Conservation (phyloP, 2,797 vertebrate species). For the Taenioides sp. region DNA sequence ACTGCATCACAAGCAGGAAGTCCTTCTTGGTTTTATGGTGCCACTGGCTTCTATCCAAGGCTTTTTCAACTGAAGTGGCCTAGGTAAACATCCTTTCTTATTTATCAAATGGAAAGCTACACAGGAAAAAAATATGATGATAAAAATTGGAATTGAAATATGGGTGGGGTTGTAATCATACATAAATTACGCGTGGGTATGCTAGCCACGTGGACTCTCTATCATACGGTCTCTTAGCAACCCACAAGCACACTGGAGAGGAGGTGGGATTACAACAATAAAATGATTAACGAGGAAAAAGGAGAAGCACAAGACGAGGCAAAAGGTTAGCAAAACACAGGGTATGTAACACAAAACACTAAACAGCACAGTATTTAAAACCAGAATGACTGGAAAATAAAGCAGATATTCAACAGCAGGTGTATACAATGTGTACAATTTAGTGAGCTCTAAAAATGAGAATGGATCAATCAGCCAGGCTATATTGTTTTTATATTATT, state of each 20-base stretch:
- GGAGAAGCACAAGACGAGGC: conserved; percentile 45
- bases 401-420: background rate
- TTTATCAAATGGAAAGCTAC: conserved; percentile 19
- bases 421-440: background rate
- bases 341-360: conserved; percentile 40
- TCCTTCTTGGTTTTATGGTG: conserved; percentile 3
- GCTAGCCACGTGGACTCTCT: conserved; percentile 15
- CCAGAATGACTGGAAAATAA: background rate
- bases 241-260: conserved; percentile 23
- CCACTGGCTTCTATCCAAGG: conserved; percentile 18
- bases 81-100: conserved; percentile 18
- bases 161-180: conserved; percentile 6
- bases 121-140: background rate
- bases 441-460: background rate
- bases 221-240: conserved; percentile 43
- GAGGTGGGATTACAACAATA: conserved; percentile 7
- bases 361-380: conserved; percentile 31
- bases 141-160: background rate
- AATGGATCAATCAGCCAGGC: background rate
- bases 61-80: conserved; percentile 43
- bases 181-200: background rate
- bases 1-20: conserved; percentile 61
- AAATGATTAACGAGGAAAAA: background rate
- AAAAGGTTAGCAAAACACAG: conserved; percentile 64
- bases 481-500: background rate